Conservation (phyloP, 2,113 vertebrate species). For the Dicentrarchus labrax region DNA sequence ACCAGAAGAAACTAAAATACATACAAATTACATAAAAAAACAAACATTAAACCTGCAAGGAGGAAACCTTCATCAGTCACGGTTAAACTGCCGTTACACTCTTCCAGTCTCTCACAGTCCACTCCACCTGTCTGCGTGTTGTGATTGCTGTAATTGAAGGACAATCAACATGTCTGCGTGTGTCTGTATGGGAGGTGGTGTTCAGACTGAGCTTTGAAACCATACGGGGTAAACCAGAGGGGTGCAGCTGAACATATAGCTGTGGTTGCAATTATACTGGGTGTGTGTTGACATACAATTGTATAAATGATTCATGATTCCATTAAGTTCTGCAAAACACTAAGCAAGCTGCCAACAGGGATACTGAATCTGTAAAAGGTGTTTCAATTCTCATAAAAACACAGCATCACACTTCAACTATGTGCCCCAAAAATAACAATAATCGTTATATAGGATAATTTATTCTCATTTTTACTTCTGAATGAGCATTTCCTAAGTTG, state of each 20-base stretch:
- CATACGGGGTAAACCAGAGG: neutral
- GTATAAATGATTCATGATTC: conserved; percentile 48
- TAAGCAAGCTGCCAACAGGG: conserved; percentile 30
- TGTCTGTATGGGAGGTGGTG: neutral
- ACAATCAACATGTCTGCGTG: conserved; percentile 35
- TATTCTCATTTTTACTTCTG: neutral
- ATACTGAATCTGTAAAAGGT: neutral
- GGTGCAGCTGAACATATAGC: neutral
- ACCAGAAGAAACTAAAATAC: neutral
- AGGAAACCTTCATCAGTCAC: too few relatives aligned
- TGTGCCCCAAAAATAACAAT: neutral
- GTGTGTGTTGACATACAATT: conserved; percentile 7
- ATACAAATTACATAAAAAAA: too few relatives aligned
- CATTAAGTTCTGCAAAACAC: conserved; percentile 45
- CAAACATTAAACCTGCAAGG: neutral
- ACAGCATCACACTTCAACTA: neutral
- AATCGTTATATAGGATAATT: neutral
- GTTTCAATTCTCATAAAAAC: conserved; percentile 11
- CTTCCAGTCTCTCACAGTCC: neutral
- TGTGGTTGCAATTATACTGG: conserved; percentile 1
- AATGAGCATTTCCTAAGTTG: neutral
- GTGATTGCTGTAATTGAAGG: conserved; percentile 22
- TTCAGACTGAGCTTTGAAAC: conserved; percentile 13
- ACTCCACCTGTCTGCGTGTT: conserved; percentile 22
- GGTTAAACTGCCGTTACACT: conserved; percentile 4